Base-by-base conservation (phyloP, 2,888 invertebrate species). In the Fissipunctia ypsillon region DNA sequence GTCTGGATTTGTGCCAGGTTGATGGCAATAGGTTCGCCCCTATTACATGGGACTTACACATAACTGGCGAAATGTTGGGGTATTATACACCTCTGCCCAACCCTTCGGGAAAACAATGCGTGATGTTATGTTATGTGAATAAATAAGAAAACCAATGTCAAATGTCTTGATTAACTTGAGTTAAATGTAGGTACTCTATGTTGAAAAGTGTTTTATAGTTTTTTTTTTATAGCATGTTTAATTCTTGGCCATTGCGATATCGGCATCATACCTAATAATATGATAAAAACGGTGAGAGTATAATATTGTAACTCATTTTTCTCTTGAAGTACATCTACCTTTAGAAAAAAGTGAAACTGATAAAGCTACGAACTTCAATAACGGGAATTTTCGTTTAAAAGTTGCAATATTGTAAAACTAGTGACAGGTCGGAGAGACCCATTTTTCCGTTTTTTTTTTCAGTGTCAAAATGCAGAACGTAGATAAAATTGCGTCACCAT, bases 371-470 rank as follows among this genome's bases (percentile, higher is more conserved):
- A 65, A 66, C 60, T 50, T 66, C 56, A 66, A 60, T 66, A 52
- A 28, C 56, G 10, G 19, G n/a, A 52, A 52, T 69, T 64, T 69
- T 56, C 77, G 52, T 61, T 45, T 45, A 45, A 69, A 61, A 64
- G 31, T 65, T 65, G 48, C 50, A 69, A 77, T 76, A 65, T 76
- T 69, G 60, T 48, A 48, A n/a, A 28, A 38, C 19, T 22, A 16
- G 28, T 66, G 50, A 73, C 73, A 71, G 64, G 61, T 57, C n/a
- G 35, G 28, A 31, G 54, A 61, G 65, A 54, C 52, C 64, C 22
- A 64, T 43, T 60, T 74, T 52, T 31, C 16, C 5, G 19, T 35
- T 48, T 63, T 67, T 63, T 64, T 64, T 45, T 22, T 38, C 38
- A 31, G 14, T 22, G 22, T 3, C 12, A 14, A 57, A 43, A 52